Percentiles rank a stretch among this genome's conserved stretches.
These are phyloP conservation scores for Drosophila erecta DNA, from an alignment of 1,140 invertebrate genomes.

Conservation along the genomic window DNA sequence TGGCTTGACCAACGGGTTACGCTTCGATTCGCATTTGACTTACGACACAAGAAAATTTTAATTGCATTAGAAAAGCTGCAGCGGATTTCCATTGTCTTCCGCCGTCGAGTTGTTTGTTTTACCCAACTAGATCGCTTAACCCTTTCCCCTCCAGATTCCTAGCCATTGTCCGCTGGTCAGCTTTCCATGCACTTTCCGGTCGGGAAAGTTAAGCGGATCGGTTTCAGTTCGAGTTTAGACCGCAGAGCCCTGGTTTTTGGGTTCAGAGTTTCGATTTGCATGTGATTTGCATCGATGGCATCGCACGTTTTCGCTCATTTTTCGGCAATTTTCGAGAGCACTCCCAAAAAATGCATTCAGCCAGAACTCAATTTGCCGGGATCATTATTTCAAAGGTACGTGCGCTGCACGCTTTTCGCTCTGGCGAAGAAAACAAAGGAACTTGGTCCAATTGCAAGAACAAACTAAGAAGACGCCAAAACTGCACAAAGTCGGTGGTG, in stretches of 20 bases:
- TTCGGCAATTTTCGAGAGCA: constrained; percentile 60
- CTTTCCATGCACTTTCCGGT: constrained; percentile 69
- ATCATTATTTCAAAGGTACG: constrained; percentile 58
- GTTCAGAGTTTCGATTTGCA: constrained; percentile 54
- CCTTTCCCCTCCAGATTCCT: constrained; percentile 54
- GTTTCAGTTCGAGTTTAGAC: constrained; percentile 32
- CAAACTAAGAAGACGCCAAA: background rate
- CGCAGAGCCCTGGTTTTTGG: background rate
- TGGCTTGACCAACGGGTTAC: constrained; percentile 48
- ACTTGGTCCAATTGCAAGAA: constrained; percentile 44
- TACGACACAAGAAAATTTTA: constrained; percentile 59
- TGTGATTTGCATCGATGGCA: constrained; percentile 16
- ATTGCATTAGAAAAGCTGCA: constrained; percentile 73
- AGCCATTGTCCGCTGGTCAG: constrained; percentile 44
- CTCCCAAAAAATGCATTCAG: constrained; percentile 38
- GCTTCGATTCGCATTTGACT: constrained; percentile 74
- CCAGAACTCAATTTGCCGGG: constrained; percentile 48
- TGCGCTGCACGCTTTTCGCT: constrained; percentile 68
- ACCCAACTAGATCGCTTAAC: constrained; percentile 58
- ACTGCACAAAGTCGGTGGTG: background rate
- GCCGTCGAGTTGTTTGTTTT: constrained; percentile 65
- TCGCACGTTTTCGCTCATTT: constrained; percentile 33
- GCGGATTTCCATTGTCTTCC: constrained; percentile 19
- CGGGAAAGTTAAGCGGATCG: constrained; percentile 67
- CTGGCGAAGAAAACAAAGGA: constrained; percentile 14